Evolutionary conservation across 2,113 vertebrate species (phyloP), one percentile per base, ranked within the genome.

Genomic region (Paedocypris sp.): DNA sequence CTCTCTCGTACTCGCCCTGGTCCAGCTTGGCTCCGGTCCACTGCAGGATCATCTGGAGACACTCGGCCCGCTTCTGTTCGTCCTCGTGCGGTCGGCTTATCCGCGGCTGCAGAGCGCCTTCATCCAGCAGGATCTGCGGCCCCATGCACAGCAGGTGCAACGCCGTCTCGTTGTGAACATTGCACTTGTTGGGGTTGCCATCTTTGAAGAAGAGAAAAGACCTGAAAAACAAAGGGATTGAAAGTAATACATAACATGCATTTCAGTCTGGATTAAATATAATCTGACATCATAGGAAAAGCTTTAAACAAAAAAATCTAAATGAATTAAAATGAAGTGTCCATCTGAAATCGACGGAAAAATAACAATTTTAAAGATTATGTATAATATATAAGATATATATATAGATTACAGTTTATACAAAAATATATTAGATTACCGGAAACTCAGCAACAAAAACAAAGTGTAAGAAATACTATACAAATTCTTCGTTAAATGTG

Each of bases 71-170:
- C 38, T 87, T 88, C 38, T 83, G 90, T 72, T 90, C 85, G 0
- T 97, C 94, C 80, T 92, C 91, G 0, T 83, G 74, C 0, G 90
- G 91, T 11, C 88, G 83, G 68, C 83, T 76, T 68, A 94, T 79
- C 53, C 92, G 88, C 26, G 90, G 91, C 36, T 93, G 89, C 66
- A 97, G 85, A 13, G 88, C 88, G 48, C 89, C 90, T 69, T 97
- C 94, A 0, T 87, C 84, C 73, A 90, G 90, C 82, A 95, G 81
- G 78, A 98, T 94, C 64, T 89, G 88, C 46, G 91, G 90, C 49
- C 93, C 92, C 93, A 97, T 97, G 87, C 94, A 98, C 69, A 96
- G 85, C 43, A 93, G 84, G 85, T 98, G 93, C 84, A 96, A 86
- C 69, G 90, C 89, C 2, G 91, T 97, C 78, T 98, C 93, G 64